A percentile compares a stretch with the other conserved stretches of the same genome.
phyloP scores from a whole-genome alignment of 1,140 invertebrate species.

The Bombus vancouverensis region DNA sequence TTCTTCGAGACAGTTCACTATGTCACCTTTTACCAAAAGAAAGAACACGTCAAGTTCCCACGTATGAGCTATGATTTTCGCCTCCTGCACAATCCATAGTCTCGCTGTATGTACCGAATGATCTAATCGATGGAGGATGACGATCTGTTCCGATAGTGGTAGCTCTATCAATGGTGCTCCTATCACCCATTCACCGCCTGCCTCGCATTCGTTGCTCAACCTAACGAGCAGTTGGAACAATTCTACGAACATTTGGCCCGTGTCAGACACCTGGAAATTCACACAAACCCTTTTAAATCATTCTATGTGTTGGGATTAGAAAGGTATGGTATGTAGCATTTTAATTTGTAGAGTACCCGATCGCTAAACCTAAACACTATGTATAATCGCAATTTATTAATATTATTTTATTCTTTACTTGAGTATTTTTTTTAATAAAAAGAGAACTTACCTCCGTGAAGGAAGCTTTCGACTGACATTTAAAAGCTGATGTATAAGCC shows the following conservation, averaged over 20 bases:
- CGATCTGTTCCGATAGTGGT: conserved; percentile 90
- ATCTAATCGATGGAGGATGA: conserved; percentile 90
- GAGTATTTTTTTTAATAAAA: background rate
- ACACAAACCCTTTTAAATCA: background rate
- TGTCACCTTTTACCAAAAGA: conserved; percentile 83
- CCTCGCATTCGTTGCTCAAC: conserved; percentile 87
- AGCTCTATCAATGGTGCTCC: conserved; percentile 87
- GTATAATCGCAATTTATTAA: background rate
- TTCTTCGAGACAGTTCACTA: conserved; percentile 86
- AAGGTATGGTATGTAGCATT: no score
- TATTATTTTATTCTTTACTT: background rate
- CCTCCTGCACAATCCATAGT: conserved; percentile 88
- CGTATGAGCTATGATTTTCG: conserved; percentile 86
- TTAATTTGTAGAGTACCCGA: no score
- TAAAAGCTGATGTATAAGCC: conserved; percentile 76
- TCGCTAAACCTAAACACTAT: no score
- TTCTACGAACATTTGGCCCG: conserved; percentile 85
- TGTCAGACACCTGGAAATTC: conserved; percentile 81
- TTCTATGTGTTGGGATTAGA: no score
- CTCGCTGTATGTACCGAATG: conserved; percentile 90
- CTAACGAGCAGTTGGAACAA: conserved; percentile 85
- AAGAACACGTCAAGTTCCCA: conserved; percentile 90
- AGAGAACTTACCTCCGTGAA: conserved; percentile 57
- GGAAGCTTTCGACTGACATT: conserved; percentile 68
- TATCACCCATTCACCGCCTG: conserved; percentile 85